These are phyloP conservation scores for Chrosomus eos DNA, from an alignment of 2,797 vertebrate species.

Conservation along the genomic window DNA sequence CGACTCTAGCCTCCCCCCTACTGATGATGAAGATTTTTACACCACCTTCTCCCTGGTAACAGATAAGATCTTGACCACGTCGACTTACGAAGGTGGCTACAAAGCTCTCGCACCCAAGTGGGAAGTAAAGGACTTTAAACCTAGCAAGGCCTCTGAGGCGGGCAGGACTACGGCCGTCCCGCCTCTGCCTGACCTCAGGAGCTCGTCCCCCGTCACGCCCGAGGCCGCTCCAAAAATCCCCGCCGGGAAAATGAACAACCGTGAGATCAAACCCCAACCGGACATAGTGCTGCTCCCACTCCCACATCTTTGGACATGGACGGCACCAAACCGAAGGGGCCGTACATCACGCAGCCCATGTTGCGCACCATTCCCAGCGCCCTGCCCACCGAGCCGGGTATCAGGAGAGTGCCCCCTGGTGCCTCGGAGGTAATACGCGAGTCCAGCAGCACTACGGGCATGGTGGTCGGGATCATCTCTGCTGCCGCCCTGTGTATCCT, in stretches of 20 bases:
- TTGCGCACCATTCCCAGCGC: constrained; percentile 91
- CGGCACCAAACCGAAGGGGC: constrained; percentile 89
- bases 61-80: constrained; percentile 95
- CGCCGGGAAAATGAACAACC: constrained; percentile 93
- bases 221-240: constrained; percentile 95
- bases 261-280: constrained; percentile 88
- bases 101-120: constrained; percentile 92
- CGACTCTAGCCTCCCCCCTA: constrained; percentile 94
- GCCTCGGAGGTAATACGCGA: constrained; percentile 91
- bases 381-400: constrained; percentile 88
- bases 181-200: constrained; percentile 89
- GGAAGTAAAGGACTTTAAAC: constrained; percentile 92
- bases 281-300: constrained; percentile 89
- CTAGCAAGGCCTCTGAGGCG: constrained; percentile 88
- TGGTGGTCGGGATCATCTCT: constrained; percentile 92
- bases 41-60: constrained; percentile 96
- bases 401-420: constrained; percentile 85
- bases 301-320: constrained; percentile 89
- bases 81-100: constrained; percentile 93
- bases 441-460: constrained; percentile 91
- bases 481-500: constrained; percentile 92
- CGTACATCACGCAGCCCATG: constrained; percentile 91
- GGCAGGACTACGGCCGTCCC: constrained; percentile 88
- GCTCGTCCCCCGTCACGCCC: constrained; percentile 89
- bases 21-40: constrained; percentile 97